Conservation (phyloP, 2,888 invertebrate species). For the Eristalinus sepulchralis region DNA sequence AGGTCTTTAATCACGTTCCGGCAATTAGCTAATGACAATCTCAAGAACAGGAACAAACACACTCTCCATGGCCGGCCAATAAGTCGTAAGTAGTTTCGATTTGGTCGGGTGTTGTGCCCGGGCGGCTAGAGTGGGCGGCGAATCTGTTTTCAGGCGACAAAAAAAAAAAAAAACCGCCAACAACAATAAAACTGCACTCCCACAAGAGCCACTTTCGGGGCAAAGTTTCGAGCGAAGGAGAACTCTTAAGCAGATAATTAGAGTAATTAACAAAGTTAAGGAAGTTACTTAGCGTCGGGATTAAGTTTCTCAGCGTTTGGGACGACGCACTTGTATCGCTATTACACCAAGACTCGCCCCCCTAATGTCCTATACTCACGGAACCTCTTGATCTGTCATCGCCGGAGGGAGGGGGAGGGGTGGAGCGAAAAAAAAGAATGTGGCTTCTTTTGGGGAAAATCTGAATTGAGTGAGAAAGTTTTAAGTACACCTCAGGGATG, state of each 20-base stretch:
- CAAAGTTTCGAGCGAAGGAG: conserved; percentile 16
- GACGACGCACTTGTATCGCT: conserved; percentile 35
- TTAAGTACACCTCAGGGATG: conserved; percentile 56
- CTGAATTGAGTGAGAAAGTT: conserved; percentile 51
- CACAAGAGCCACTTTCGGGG: conserved; percentile 10
- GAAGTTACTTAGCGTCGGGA: conserved; percentile 64
- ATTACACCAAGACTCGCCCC: conserved; percentile 47
- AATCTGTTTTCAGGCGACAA: conserved; percentile 37
- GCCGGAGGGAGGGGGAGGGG: neutral
- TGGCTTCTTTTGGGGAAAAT: neutral
- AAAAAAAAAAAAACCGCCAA: conserved; percentile 28
- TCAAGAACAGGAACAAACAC: conserved; percentile 32
- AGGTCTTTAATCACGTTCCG: conserved; percentile 60
- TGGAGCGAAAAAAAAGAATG: neutral
- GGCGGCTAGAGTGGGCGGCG: neutral
- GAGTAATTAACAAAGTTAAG: conserved; percentile 73
- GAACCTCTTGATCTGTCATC: conserved; percentile 15
- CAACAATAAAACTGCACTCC: conserved; percentile 6
- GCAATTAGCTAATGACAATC: conserved; percentile 67
- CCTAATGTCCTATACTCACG: conserved; percentile 29
- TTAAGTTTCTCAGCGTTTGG: conserved; percentile 49
- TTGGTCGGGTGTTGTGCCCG: conserved; percentile 8
- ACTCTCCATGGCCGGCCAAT: conserved; percentile 22
- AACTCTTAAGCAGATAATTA: conserved; percentile 75
- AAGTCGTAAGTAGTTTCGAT: conserved; percentile 40